Evolutionary conservation across 2,113 vertebrate species (phyloP), one percentile per base, ranked within the genome.

Genomic region (Ptilonorhynchus violaceus): DNA sequence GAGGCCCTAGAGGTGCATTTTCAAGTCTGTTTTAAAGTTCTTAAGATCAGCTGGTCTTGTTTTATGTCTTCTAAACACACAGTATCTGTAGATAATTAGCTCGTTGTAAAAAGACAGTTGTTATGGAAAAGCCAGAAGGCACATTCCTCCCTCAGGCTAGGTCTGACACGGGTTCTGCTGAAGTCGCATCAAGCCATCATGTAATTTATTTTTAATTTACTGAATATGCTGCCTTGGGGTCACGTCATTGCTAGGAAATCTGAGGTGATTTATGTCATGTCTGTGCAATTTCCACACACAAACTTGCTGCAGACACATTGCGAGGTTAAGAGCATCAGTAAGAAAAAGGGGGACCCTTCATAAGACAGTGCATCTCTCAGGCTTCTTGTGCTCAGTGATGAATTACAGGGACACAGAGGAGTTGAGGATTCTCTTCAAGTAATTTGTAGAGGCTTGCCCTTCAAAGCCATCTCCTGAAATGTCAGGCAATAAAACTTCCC

Each of bases 191-290:
- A 96, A 89, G 64, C 76, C 58, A 92, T 85, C 95, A 70, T 0
- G 9, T 95, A 78, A 96, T 95, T 96, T 96, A 87, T 94, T 97
- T 84, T 96, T 95, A 96, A 96, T 97, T 94, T 97, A 96, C 88
- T 91, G 87, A 91, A 62, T 88, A 63, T 63, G 33, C 49, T 97
- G 85, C 70, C 35, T 90, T n/a, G 10, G 69, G 52, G 69, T 66
- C 56, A 33, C 2, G 10, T 72, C 92, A 64, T 70, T 92, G 31
- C 78, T 96, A 93, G 64, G 93, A 97, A 97, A 88, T 92, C 46
- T 84, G 85, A 89, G 69, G 69, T 66, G 52, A 79, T 92, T 85
- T 91, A 73, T 94, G 67, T 63, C 20, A 58, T 56, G 77, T 92
- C 68, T 39, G 25, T n/a, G 49, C 63, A 83, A 67, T 88, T 89